Percentiles rank a stretch among this genome's conserved stretches.
Conservation (phyloP, 1,140 invertebrate species). For the Callitettix versicolor region DNA sequence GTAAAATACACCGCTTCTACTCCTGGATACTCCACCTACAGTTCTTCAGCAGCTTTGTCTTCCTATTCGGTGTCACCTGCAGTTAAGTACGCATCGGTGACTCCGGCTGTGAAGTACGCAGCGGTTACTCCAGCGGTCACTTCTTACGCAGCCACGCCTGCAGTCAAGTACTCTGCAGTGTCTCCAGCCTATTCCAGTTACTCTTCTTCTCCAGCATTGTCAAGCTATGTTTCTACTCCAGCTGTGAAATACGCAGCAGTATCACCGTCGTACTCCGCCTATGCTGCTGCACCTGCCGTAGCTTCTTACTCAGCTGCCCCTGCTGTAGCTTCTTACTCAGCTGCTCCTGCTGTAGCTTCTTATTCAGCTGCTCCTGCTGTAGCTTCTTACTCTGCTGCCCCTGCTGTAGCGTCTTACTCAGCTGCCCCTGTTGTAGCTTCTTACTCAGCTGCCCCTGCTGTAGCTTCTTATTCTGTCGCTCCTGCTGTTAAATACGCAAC, state of each 20-base stretch:
- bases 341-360: conserved; percentile 1
- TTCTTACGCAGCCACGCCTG: neutral
- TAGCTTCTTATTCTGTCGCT: conserved; percentile 4
- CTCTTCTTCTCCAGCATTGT: neutral
- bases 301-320: conserved; percentile 3
- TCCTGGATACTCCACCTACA: neutral
- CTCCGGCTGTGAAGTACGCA: conserved; percentile 8
- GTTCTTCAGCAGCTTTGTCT: too few species aligned
- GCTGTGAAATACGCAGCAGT: conserved; percentile 8
- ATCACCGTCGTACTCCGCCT: conserved; percentile 1
- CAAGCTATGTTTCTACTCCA: neutral
- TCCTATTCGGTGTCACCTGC: conserved; percentile 10
- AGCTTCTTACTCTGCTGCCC: conserved; percentile 7
- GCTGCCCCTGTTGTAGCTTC: conserved; percentile 1
- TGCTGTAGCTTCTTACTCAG: conserved; percentile 4
- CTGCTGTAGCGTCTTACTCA: conserved; percentile 1
- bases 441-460: neutral
- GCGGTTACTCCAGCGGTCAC: conserved; percentile 11
- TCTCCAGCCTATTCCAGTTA: conserved; percentile 10
- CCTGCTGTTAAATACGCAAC: neutral
- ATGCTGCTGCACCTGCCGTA: neutral
- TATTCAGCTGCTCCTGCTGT: conserved; percentile 13
- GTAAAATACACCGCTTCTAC: conserved; percentile 11
- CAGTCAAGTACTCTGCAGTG: conserved; percentile 1
- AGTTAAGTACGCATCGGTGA: neutral